Base-by-base conservation (phyloP, 2,113 vertebrate species). In the Sciurus niger region DNA sequence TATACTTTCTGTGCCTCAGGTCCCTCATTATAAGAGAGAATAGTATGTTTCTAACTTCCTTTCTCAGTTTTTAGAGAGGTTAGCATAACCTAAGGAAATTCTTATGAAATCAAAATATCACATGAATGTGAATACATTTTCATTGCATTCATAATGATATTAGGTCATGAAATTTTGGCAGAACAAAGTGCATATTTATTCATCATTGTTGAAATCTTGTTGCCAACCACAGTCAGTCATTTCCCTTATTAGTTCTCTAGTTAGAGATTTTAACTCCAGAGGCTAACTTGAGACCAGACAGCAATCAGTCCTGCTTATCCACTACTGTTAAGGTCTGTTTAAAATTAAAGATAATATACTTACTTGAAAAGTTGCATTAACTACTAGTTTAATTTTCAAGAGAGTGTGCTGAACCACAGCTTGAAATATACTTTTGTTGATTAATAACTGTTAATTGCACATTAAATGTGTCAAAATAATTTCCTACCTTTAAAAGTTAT, bases 91-190 rank as follows among this genome's bases (percentile, higher is more conserved):
- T 7, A 20, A n/a, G 2, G 37, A 48, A 77, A 91, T 70, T 37
- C 74, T 68, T 89, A 34, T 85, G 40, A 89, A 88, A 43, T 96
- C 90, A 96, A 85, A 84, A 73, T 40, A 51, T 34, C 68, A 78
- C 8, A n/a, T 40, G 87, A 84, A 94, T 76, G 13, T 79, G 46
- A 72, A 63, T 14, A 74, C 3, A 37, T 11, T 90, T 95, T 51
- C 80, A n/a, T 25, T 65, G 11, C 34, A 24, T 93, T 92, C 84
- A 84, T 53, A 68, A 48, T 55, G n/a, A 95, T 60, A 91, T 91
- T 76, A 73, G 60, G 73, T 40, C 12, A 80, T 17, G 7, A 34
- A 82, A 53, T 73, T 82, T 78, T 16, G 14, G 1, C 84, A n/a
- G 37, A 84, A 85, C 16, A 86, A 93, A 86, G 74, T 17, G 28